Percentiles rank a stretch among this genome's conserved stretches.
phyloP scores from a whole-genome alignment of 92 coral and sea anemone genomes.

The Phymanthus crucifer region DNA sequence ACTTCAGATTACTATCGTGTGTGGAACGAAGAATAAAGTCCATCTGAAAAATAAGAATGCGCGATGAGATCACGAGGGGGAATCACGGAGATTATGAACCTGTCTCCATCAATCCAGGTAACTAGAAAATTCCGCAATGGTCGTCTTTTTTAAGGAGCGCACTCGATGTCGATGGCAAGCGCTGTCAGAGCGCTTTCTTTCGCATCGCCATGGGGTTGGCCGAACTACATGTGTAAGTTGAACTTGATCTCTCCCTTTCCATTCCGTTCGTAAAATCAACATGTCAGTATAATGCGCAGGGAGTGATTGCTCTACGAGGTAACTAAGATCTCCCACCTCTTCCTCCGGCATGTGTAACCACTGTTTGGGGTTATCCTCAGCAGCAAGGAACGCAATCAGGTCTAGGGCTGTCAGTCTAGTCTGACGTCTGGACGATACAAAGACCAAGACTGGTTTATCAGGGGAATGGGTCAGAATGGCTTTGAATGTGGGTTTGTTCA shows the following conservation, averaged over 20 bases:
- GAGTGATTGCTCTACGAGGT: too few relatives aligned
- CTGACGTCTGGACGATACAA: slow-evolving; percentile 97
- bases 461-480: slow-evolving; percentile 98
- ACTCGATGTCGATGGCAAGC: too few relatives aligned
- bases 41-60: slow-evolving; percentile 49
- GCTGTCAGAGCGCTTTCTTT: too few relatives aligned
- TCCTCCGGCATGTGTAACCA: slow-evolving; percentile 98
- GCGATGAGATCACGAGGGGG: not conserved
- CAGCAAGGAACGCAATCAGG: slow-evolving; percentile 87
- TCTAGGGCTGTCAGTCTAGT: slow-evolving; percentile 96
- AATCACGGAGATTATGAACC: not conserved
- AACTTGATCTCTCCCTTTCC: too few relatives aligned
- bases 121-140: not conserved
- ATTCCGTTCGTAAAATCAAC: too few relatives aligned
- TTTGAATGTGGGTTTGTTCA: slow-evolving; percentile 97
- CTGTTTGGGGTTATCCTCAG: slow-evolving; percentile 88
- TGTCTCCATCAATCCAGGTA: not conserved
- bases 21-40: slow-evolving; percentile 72
- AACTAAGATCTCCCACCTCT: slow-evolving; percentile 57
- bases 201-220: too few relatives aligned
- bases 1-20: slow-evolving; percentile 80
- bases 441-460: slow-evolving; percentile 83
- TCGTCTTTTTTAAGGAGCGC: too few relatives aligned
- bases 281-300: too few relatives aligned
- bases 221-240: too few relatives aligned